These are phyloP conservation scores for Nasonia longicornis DNA, from an alignment of 1,140 invertebrate species.

Conservation along the genomic window DNA sequence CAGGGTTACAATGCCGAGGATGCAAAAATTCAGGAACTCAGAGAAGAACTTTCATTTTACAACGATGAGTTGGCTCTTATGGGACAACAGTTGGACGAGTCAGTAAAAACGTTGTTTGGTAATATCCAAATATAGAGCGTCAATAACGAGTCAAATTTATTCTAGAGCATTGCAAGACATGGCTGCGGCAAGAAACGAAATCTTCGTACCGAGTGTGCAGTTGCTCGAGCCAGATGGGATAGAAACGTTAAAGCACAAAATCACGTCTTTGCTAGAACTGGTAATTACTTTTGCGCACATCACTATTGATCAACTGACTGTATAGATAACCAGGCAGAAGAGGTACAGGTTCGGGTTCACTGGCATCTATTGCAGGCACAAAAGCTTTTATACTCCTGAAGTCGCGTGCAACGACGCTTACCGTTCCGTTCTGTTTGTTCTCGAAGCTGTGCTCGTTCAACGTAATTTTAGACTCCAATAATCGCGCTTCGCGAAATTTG, in stretches of 20 bases:
- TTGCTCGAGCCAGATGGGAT: conserved; percentile 18
- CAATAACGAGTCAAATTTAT: background rate
- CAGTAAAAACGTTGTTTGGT: conserved; percentile 18
- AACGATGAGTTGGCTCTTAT: conserved; percentile 46
- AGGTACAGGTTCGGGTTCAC: no score
- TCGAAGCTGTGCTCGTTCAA: background rate
- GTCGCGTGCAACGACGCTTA: background rate
- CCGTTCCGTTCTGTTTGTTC: conserved; percentile 8
- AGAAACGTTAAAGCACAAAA: conserved; percentile 42
- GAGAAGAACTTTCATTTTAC: conserved; percentile 49
- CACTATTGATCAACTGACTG: no score
- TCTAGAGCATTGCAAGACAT: conserved; percentile 36
- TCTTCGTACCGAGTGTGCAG: conserved; percentile 32
- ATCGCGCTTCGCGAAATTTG: background rate
- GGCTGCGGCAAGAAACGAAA: conserved; percentile 23
- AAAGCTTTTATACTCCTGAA: no score
- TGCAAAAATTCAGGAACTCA: conserved; percentile 43
- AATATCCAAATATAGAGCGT: background rate
- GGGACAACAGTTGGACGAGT: conserved; percentile 47
- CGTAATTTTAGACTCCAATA: conserved; percentile 7
- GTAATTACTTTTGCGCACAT: conserved; percentile 24
- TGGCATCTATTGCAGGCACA: no score
- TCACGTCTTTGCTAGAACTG: conserved; percentile 33
- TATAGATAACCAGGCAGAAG: no score
- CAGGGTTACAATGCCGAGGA: conserved; percentile 50